These are phyloP conservation scores for Tetragonula clypearis DNA, from an alignment of 1,140 invertebrate genomes.

Conservation along the genomic window DNA sequence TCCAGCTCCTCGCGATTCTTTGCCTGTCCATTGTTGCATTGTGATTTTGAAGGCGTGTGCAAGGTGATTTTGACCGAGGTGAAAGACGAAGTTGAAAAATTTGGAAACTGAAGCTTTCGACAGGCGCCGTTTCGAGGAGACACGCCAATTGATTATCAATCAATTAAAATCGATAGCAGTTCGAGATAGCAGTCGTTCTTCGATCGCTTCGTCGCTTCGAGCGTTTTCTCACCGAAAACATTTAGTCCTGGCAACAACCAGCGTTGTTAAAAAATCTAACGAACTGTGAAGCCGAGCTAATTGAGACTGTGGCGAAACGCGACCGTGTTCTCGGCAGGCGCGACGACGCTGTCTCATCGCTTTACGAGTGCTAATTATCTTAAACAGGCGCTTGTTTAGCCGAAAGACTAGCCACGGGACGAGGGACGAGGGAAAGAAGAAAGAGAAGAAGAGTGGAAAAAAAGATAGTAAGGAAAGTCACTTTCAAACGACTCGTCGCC, in stretches of 20 bases:
- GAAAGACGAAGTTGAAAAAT: too few relatives aligned
- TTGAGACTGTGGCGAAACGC: constrained; percentile 67
- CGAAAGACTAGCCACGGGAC: background rate
- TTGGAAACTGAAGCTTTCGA: too few relatives aligned
- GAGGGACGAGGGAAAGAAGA: constrained; percentile 22
- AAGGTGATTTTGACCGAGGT: too few relatives aligned
- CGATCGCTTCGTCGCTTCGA: background rate
- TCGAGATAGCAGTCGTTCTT: too few relatives aligned
- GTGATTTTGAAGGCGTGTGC: too few relatives aligned
- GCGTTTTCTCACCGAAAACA: constrained; percentile 56
- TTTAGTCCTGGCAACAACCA: constrained; percentile 57
- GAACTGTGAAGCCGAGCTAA: constrained; percentile 71
- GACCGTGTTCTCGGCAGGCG: constrained; percentile 62
- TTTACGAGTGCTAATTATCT: constrained; percentile 65
- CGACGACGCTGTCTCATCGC: constrained; percentile 66
- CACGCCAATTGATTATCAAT: too few relatives aligned
- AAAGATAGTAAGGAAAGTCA: background rate
- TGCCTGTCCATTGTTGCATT: too few relatives aligned
- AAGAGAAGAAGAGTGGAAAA: constrained; percentile 10
- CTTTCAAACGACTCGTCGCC: constrained; percentile 32
- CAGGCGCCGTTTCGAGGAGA: too few relatives aligned
- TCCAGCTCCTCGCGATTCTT: too few relatives aligned
- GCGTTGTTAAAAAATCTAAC: constrained; percentile 70
- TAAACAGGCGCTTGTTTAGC: constrained; percentile 37
- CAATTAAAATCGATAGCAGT: too few relatives aligned